Conservation (phyloP, 2,888 invertebrate genomes). For the Conus canariensis region DNA sequence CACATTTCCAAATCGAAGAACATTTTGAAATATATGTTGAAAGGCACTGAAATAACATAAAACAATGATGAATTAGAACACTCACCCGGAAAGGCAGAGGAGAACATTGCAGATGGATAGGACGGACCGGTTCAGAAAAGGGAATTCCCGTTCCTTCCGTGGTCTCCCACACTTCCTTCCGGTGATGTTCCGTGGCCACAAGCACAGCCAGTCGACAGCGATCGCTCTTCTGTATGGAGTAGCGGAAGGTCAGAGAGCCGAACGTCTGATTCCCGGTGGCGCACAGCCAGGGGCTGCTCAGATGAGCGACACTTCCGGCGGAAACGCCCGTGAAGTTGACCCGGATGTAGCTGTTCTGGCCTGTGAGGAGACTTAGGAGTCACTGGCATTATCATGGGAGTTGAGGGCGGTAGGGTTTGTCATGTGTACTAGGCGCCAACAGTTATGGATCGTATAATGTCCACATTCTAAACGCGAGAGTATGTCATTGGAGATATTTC, state of each 20-base stretch:
- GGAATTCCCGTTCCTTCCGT: neutral
- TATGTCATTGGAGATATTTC: too few species aligned
- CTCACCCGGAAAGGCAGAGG: neutral
- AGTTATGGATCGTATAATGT: too few species aligned
- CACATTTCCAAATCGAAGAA: too few species aligned
- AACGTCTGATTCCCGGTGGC: neutral
- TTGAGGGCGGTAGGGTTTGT: neutral
- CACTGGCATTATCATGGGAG: neutral
- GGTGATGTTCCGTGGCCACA: neutral
- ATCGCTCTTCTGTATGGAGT: conserved; percentile 8
- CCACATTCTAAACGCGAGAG: too few species aligned
- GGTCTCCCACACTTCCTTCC: conserved; percentile 6
- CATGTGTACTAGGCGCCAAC: neutral
- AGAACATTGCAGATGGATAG: neutral
- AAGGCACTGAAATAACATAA: neutral
- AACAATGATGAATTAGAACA: neutral
- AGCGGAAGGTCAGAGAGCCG: neutral
- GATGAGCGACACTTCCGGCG: conserved; percentile 8
- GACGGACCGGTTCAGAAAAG: neutral
- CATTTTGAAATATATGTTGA: too few species aligned
- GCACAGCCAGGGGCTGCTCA: conserved; percentile 1
- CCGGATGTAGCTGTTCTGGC: conserved; percentile 22
- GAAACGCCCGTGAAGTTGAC: neutral
- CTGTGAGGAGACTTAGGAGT: neutral
- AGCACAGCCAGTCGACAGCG: conserved; percentile 1